A percentile compares a stretch with the other conserved stretches of the same genome.
Conservation (phyloP, 2,888 invertebrate genomes). For the Rotaria magnacalcarata region DNA sequence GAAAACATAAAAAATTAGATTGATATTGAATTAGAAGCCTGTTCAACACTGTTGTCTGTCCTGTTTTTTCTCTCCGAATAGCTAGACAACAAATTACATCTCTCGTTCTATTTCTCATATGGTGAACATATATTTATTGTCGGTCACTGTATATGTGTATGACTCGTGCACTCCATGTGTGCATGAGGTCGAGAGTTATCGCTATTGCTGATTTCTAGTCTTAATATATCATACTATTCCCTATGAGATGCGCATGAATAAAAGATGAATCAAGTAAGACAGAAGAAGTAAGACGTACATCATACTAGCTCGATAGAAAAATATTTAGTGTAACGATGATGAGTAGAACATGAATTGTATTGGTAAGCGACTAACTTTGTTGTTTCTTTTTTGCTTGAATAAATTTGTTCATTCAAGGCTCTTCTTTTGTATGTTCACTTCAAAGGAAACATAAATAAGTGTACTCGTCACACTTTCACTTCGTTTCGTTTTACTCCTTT, state of each 20-base stretch:
- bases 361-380: background rate
- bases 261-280: background rate
- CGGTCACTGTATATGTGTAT: background rate
- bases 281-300: background rate
- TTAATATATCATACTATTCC: background rate
- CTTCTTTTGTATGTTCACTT: background rate
- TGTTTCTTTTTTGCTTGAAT: background rate
- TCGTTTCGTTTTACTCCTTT: background rate
- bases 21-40: background rate
- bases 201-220: background rate
- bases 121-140: background rate
- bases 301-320: background rate
- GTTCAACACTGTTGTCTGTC: background rate
- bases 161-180: background rate
- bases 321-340: background rate
- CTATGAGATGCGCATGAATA: background rate
- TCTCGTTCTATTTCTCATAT: background rate
- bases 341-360: background rate
- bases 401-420: conserved; percentile 2
- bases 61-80: background rate
- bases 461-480: background rate
- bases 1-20: background rate
- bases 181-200: background rate
- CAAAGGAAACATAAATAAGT: background rate
- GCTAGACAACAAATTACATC: conserved; percentile 11